Percentiles rank a stretch among this genome's conserved stretches.
These are phyloP conservation scores for Brevimyrus niger DNA, from an alignment of 2,113 vertebrate species.

Conservation along the genomic window DNA sequence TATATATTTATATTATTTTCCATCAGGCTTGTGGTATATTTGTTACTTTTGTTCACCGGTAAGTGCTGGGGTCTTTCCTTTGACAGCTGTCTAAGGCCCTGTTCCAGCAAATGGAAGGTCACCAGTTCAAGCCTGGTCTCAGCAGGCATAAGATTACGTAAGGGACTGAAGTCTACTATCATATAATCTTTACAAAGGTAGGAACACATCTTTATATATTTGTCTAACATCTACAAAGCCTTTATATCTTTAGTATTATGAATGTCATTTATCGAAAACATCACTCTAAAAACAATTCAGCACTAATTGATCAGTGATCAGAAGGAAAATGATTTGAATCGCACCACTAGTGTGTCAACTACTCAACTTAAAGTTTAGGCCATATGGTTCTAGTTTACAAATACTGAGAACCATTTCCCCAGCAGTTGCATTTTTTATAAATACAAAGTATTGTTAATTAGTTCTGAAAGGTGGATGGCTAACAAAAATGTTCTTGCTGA, in stretches of 20 bases:
- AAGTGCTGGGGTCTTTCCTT: background rate
- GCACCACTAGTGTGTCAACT: background rate
- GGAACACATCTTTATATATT: background rate
- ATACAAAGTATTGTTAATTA: background rate
- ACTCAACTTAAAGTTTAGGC: background rate
- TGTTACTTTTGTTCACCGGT: background rate
- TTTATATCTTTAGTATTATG: background rate
- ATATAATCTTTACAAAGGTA: background rate
- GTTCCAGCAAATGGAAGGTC: background rate
- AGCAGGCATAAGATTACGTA: background rate
- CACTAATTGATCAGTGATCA: background rate
- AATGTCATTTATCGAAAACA: background rate
- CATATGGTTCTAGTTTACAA: background rate
- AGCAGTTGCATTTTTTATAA: background rate
- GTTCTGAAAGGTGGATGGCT: background rate
- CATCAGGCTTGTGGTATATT: background rate
- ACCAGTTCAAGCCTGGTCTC: background rate
- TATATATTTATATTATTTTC: too few relatives aligned
- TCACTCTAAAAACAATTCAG: background rate
- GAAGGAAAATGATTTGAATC: background rate
- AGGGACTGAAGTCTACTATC: background rate
- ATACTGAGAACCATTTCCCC: background rate
- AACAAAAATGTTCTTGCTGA: background rate
- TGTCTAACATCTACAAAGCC: background rate
- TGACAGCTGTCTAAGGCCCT: background rate